Percentiles rank a stretch among this genome's conserved stretches.
These are phyloP conservation scores for Gorsachius magnificus DNA, from an alignment of 2,797 vertebrate genomes.

Conservation along the genomic window DNA sequence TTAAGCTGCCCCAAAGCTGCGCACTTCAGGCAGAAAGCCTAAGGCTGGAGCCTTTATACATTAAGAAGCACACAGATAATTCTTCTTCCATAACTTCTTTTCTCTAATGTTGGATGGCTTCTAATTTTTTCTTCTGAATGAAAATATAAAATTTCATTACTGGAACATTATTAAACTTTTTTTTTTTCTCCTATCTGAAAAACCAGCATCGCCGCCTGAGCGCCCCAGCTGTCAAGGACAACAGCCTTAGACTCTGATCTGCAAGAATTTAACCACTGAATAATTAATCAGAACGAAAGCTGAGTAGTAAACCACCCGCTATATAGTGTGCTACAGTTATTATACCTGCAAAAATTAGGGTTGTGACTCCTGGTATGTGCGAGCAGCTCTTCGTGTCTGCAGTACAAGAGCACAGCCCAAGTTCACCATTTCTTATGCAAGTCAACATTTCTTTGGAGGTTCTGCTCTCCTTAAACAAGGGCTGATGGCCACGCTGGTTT, in stretches of 20 bases:
- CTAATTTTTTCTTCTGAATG: not conserved
- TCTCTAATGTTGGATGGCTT: not conserved
- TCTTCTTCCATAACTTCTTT: not conserved
- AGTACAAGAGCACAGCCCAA: not conserved
- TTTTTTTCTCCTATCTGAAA: not conserved
- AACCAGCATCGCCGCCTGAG: not conserved
- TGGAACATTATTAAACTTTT: not conserved
- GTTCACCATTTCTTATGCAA: not conserved
- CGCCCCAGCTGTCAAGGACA: not conserved
- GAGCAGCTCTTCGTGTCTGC: not conserved
- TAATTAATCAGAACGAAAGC: not conserved
- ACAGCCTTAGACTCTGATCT: not conserved
- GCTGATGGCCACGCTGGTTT: not conserved
- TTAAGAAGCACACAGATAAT: not conserved
- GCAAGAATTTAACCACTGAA: not conserved
- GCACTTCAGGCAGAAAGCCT: not conserved
- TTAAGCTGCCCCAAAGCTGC: not conserved
- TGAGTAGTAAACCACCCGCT: not conserved
- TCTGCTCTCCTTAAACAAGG: not conserved
- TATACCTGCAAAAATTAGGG: not conserved
- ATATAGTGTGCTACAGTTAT: rapidly evolving
- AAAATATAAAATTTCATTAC: not conserved
- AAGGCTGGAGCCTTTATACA: not conserved
- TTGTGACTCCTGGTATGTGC: not conserved
- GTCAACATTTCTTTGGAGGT: not conserved